Evolutionary conservation across 2,888 invertebrate genomes (phyloP).

Genomic region (Lysandra bellargus): DNA sequence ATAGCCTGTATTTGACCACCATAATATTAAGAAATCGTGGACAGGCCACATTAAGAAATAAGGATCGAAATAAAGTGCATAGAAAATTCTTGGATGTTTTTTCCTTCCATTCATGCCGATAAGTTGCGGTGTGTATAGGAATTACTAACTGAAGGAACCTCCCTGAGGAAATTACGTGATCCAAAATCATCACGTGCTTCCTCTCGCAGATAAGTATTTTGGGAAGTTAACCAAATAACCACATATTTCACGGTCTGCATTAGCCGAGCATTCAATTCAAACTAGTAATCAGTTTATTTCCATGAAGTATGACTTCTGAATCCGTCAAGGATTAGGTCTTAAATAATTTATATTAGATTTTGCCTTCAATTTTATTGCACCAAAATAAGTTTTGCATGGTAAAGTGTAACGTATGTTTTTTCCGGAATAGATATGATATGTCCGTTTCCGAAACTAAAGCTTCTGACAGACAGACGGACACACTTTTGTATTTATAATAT

Average conservation of each 20-base stretch:
- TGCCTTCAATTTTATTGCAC: no score
- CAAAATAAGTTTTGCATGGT: no score
- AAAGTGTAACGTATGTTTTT: no score
- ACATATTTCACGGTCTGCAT: background rate
- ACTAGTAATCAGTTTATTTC: background rate
- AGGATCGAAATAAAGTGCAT: no score
- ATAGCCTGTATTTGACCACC: background rate
- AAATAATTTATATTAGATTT: background rate
- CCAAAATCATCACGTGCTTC: background rate
- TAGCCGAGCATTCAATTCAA: background rate
- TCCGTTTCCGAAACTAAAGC: no score
- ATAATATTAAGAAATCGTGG: no score
- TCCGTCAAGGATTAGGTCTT: background rate
- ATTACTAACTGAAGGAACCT: background rate
- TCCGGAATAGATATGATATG: background rate
- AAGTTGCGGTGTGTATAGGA: background rate
- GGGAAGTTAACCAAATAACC: background rate
- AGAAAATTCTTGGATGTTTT: background rate
- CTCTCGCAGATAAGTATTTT: background rate
- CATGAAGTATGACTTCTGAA: background rate
- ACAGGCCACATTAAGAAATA: background rate
- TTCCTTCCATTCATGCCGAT: background rate
- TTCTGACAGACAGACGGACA: no score
- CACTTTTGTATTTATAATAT: no score
- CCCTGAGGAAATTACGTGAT: conserved; percentile 4